Evolutionary conservation across 92 coral and sea anemone species (phyloP), one percentile per base, ranked within the genome.

Genomic region (Heteractis magnifica): DNA sequence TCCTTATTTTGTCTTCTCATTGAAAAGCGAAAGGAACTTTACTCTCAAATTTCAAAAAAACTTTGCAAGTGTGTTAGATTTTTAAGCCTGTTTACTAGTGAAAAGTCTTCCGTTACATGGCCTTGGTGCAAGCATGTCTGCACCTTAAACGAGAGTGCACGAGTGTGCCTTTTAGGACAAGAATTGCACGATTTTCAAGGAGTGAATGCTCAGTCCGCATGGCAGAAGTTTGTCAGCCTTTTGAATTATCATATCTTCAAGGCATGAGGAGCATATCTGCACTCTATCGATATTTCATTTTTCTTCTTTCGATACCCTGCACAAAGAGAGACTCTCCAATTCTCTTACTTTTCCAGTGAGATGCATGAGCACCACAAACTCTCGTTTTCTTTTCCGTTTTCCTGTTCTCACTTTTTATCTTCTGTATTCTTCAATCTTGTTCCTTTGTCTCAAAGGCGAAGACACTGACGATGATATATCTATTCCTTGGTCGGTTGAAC

Each of bases 401-500:
- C 70, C 79, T 13, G 62, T 52, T 86, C 56, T 64, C 73, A 49
- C n/a, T 81, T 62, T 18, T 53, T 71, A 18, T 55, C 41, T 71
- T 77, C 75, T 81, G 51, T 71, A 21, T 76, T 34, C 44, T 34
- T 55, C 73, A 48, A 52, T 74, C 50, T 71, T 85, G 49, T 76
- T 77, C 51, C 20, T 58, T 78, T 52, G 15, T 77, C 76, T 78
- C 53, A 77, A 80, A 60, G 72, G 80, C 84, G 52, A 92, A 81
- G 82, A 87, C 49, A 94, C 95, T 34, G 95, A 94, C 78, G 95
- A 89, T 76, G 88, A 86, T 49, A 89, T 92, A 49, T 86, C 94
- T 81, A 81, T 94, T 52, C 92, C 95, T 51, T 89, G 98, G 98
- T 89, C 95, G 51, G 86, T 87, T 79, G 95, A 94, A 87, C 77